A percentile compares a stretch with the other conserved stretches of the same genome.
These are phyloP conservation scores for Malurus splendens DNA, from an alignment of 2,797 vertebrate genomes.

Conservation along the genomic window DNA sequence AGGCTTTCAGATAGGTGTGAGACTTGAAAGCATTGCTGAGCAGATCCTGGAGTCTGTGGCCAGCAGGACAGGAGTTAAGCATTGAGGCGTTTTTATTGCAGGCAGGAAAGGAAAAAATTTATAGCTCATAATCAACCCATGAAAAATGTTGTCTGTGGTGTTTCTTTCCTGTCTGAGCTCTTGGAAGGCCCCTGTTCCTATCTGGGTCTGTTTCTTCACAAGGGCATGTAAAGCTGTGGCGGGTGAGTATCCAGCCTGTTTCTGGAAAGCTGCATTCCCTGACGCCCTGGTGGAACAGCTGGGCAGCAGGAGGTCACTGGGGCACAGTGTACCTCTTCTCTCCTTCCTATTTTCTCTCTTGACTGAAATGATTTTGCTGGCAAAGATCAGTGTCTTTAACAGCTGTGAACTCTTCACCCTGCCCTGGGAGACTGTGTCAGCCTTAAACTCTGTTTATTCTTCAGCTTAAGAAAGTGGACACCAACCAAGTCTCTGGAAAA, in stretches of 20 bases:
- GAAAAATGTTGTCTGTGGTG: neutral
- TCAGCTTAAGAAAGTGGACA: neutral
- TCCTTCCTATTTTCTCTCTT: neutral
- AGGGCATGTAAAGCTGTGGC: constrained; percentile 35
- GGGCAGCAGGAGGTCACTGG: neutral
- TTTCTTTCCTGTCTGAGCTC: constrained; percentile 38
- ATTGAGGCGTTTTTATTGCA: neutral
- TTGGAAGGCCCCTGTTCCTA: neutral
- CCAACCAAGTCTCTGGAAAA: neutral
- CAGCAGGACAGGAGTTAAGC: constrained; percentile 8
- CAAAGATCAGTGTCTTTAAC: constrained; percentile 6
- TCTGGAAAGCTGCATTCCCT: constrained; percentile 10
- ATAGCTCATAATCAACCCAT: neutral
- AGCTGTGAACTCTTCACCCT: constrained; percentile 35
- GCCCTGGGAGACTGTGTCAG: neutral
- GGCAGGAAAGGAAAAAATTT: neutral
- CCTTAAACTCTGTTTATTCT: constrained; percentile 25
- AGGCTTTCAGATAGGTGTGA: neutral
- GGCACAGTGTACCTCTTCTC: neutral
- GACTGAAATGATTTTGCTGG: constrained; percentile 43
- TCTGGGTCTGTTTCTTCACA: constrained; percentile 47
- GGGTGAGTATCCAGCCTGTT: constrained; percentile 4
- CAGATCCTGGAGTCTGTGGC: neutral
- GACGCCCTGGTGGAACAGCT: neutral
- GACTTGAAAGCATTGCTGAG: neutral